Percentiles rank a stretch among this genome's conserved stretches.
These are phyloP conservation scores for Apodemia duryi DNA, from an alignment of 2,888 invertebrate genomes.

Conservation along the genomic window DNA sequence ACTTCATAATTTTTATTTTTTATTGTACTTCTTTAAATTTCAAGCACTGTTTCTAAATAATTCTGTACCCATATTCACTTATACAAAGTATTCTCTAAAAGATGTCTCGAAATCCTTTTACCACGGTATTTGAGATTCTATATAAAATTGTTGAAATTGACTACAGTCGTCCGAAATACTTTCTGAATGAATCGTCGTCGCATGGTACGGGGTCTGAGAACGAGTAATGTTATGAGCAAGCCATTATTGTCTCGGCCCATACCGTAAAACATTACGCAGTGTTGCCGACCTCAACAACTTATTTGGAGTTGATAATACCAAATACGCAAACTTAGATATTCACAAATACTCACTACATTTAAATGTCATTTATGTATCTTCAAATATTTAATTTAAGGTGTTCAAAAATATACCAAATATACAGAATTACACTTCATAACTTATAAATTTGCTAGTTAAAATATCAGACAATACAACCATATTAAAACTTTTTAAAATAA, in stretches of 20 bases:
- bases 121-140: conserved; percentile 37
- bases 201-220: conserved; percentile 65
- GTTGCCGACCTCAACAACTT: conserved; percentile 58
- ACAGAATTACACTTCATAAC: too few relatives aligned
- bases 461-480: too few relatives aligned
- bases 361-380: too few relatives aligned
- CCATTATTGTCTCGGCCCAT: conserved; percentile 80
- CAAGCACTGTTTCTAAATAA: conserved; percentile 1
- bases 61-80: neutral
- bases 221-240: conserved; percentile 80
- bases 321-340: conserved; percentile 13
- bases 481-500: too few relatives aligned
- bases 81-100: conserved; percentile 17
- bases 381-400: too few relatives aligned
- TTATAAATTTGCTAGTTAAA: too few relatives aligned
- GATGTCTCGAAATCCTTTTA: conserved; percentile 50
- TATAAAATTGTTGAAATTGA: conserved; percentile 25
- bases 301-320: conserved; percentile 62
- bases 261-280: conserved; percentile 79
- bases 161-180: conserved; percentile 39
- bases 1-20: neutral
- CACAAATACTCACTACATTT: too few relatives aligned
- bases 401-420: too few relatives aligned
- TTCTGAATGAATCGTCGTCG: conserved; percentile 44
- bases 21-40: neutral